A percentile compares a stretch with the other conserved stretches of the same genome.
These are phyloP conservation scores for Chiloscyllium punctatum DNA, from an alignment of 2,797 vertebrate genomes.

Conservation along the genomic window DNA sequence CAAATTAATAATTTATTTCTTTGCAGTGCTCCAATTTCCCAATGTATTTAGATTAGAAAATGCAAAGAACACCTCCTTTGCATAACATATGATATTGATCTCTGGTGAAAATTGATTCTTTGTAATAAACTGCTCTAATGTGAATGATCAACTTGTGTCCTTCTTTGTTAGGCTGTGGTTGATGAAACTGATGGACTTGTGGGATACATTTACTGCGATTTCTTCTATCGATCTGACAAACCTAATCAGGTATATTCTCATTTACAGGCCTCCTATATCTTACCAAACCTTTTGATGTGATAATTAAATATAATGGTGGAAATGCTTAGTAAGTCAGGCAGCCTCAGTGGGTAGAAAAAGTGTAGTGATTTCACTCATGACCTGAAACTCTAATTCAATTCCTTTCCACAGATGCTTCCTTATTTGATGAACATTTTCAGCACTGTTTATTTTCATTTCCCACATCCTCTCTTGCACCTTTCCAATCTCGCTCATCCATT, in stretches of 20 bases:
- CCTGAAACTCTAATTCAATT: too few relatives aligned
- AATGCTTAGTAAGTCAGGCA: too few relatives aligned
- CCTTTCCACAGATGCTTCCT: too few relatives aligned
- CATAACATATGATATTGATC: neutral
- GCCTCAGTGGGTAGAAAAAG: too few relatives aligned
- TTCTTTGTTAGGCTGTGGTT: constrained; percentile 75
- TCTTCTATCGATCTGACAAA: constrained; percentile 83
- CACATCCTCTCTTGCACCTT: too few relatives aligned
- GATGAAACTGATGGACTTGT: constrained; percentile 88
- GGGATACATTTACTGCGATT: constrained; percentile 97
- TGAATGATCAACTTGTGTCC: constrained; percentile 31
- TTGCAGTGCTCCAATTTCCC: neutral
- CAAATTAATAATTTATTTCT: neutral
- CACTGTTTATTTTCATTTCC: too few relatives aligned
- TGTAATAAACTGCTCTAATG: neutral
- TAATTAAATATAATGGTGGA: too few relatives aligned
- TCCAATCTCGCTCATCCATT: neutral
- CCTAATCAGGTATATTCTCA: constrained; percentile 77
- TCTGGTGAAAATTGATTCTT: neutral
- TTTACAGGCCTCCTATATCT: neutral
- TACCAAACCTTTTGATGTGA: neutral
- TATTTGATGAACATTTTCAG: too few relatives aligned
- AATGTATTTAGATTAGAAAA: neutral
- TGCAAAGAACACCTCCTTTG: neutral
- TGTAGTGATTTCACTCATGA: too few relatives aligned